Conservation (phyloP, 2,113 vertebrate genomes). For the Piprites chloris region DNA sequence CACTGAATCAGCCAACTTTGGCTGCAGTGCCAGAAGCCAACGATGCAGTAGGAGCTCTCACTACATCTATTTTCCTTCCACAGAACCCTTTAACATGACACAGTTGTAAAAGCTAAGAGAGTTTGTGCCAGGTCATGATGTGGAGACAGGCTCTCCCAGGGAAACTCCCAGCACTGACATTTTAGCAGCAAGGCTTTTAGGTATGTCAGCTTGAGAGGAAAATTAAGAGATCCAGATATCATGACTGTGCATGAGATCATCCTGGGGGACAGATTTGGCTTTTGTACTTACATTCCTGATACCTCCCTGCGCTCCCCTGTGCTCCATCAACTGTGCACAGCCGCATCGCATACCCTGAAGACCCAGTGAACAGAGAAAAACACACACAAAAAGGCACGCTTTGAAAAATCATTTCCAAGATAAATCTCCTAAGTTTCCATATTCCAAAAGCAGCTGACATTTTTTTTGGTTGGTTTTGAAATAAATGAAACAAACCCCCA, state of each 20-base stretch:
- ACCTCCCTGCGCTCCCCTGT: not conserved
- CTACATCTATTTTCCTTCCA: conserved; percentile 13
- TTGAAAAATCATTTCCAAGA: not conserved
- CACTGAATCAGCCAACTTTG: not conserved
- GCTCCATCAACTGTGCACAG: not conserved
- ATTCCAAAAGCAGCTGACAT: not conserved
- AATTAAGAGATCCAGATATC: conserved; percentile 17
- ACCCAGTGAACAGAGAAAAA: not conserved
- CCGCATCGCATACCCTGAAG: not conserved
- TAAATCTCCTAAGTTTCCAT: not conserved
- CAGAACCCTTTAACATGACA: not conserved
- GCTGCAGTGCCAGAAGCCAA: not conserved
- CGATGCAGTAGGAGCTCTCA: not conserved
- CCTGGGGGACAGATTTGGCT: not conserved
- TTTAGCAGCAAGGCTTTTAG: conserved; percentile 13
- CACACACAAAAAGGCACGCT: not conserved
- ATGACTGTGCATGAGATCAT: not conserved
- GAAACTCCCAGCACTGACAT: conserved; percentile 21
- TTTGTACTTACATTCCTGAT: not conserved
- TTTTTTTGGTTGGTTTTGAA: not conserved
- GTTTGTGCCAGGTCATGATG: conserved; percentile 44
- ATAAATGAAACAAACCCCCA: not conserved
- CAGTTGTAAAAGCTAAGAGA: conserved; percentile 31
- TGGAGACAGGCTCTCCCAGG: conserved; percentile 36
- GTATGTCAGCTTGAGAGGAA: conserved; percentile 1